These are phyloP conservation scores for Stegodyphus dumicola DNA, from an alignment of 1,140 invertebrate genomes.

Conservation along the genomic window DNA sequence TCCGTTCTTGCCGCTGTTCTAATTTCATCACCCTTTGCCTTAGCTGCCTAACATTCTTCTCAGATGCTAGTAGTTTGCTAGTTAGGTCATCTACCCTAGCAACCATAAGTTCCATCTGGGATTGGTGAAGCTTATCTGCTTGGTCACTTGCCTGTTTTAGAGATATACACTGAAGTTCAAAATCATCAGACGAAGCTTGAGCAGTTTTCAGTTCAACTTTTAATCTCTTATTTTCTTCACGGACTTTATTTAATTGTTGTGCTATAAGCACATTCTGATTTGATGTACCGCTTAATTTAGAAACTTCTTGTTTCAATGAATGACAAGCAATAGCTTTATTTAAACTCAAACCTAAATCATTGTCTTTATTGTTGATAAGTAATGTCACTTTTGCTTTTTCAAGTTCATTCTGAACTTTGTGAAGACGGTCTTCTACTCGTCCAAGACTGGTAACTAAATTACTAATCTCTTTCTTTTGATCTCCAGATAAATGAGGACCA, in stretches of 20 bases:
- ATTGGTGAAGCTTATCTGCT: constrained; percentile 77
- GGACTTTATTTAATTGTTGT: constrained; percentile 81
- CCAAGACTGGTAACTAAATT: constrained; percentile 27
- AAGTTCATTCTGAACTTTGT: constrained; percentile 45
- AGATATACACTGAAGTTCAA: constrained; percentile 81
- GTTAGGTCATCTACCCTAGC: constrained; percentile 87
- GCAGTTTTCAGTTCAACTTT: constrained; percentile 84
- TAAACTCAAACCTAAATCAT: constrained; percentile 6
- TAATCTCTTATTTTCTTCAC: constrained; percentile 83
- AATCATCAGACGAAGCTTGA: constrained; percentile 80
- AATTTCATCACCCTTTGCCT: constrained; percentile 83
- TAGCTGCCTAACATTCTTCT: constrained; percentile 81
- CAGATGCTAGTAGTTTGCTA: constrained; percentile 81
- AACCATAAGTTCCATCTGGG: constrained; percentile 82
- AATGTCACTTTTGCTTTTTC: constrained; percentile 43
- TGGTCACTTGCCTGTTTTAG: constrained; percentile 79
- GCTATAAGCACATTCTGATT: constrained; percentile 42
- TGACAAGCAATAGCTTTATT: constrained; percentile 30
- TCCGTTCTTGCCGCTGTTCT: constrained; percentile 78
- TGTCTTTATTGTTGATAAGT: constrained; percentile 25
- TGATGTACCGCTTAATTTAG: constrained; percentile 31
- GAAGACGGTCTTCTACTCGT: constrained; percentile 35
- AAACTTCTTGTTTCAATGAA: constrained; percentile 40
- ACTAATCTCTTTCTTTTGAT: constrained; percentile 42
- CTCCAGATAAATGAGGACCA: constrained; percentile 26